Conservation (phyloP, 1,140 invertebrate genomes). For the Halictus rubicundus region DNA sequence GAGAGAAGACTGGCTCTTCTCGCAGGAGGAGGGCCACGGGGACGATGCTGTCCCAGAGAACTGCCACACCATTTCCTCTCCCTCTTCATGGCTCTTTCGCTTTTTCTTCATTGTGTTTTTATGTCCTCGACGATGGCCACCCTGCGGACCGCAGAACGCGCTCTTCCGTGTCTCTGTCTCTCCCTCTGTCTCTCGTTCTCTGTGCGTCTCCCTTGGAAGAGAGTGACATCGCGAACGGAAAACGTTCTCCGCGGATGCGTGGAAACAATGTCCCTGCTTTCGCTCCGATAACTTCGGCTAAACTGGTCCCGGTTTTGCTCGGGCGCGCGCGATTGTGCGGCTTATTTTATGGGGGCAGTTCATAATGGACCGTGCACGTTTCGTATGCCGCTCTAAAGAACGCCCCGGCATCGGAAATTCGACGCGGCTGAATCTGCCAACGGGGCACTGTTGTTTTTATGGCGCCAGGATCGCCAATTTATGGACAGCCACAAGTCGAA, state of each 20-base stretch:
- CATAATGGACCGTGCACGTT: conserved; percentile 23
- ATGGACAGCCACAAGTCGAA: background rate
- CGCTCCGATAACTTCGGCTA: conserved; percentile 12
- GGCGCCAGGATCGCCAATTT: background rate
- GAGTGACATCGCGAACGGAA: conserved; percentile 18
- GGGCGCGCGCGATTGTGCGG: background rate
- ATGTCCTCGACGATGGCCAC: conserved; percentile 23
- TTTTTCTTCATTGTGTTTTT: conserved; percentile 30
- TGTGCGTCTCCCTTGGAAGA: too few species aligned
- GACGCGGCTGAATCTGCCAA: background rate
- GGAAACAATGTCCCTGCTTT: conserved; percentile 2
- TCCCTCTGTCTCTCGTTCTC: background rate
- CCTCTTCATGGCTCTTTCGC: background rate
- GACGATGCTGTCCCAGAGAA: too few species aligned
- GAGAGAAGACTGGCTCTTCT: too few species aligned
- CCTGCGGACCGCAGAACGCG: background rate
- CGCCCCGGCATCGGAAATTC: conserved; percentile 13
- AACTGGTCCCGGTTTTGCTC: conserved; percentile 3
- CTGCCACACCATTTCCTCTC: conserved; percentile 25
- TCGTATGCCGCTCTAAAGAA: background rate
- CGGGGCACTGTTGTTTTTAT: conserved; percentile 30
- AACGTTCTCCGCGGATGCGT: background rate
- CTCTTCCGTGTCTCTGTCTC: background rate
- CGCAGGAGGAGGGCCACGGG: too few species aligned
- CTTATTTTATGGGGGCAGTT: conserved; percentile 34